Conservation (phyloP, 1,140 invertebrate genomes). For the Drosophila takahashii region DNA sequence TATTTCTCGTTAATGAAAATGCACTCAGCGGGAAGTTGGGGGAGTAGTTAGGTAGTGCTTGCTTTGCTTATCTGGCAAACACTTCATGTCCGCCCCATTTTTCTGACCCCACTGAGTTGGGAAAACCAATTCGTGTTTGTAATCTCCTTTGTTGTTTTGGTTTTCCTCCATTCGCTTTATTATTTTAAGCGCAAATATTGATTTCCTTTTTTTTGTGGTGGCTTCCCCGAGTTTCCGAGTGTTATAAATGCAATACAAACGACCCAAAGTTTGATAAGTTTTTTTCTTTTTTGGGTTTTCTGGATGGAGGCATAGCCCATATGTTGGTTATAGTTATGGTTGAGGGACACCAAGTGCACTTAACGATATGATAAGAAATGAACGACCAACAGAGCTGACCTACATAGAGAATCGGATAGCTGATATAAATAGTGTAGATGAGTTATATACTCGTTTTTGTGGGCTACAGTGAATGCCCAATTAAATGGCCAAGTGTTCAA, state of each 20-base stretch:
- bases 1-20: slow-evolving; percentile 41
- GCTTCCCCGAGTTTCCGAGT: slow-evolving; percentile 5
- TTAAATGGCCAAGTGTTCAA: slow-evolving; percentile 50
- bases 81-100: slow-evolving; percentile 34
- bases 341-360: slow-evolving; percentile 70
- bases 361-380: slow-evolving; percentile 70
- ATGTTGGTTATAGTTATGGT: slow-evolving; percentile 44
- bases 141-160: slow-evolving; percentile 37
- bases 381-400: slow-evolving; percentile 36
- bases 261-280: slow-evolving; percentile 56
- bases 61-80: slow-evolving; percentile 50
- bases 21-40: slow-evolving; percentile 18
- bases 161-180: slow-evolving; percentile 27
- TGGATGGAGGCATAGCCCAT: slow-evolving; percentile 16
- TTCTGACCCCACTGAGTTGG: not conserved
- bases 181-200: slow-evolving; percentile 76
- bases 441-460: slow-evolving; percentile 23
- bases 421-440: slow-evolving; percentile 15
- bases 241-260: slow-evolving; percentile 52
- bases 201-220: slow-evolving; percentile 45
- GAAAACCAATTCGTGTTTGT: slow-evolving; percentile 6
- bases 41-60: slow-evolving; percentile 11
- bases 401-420: slow-evolving; percentile 19
- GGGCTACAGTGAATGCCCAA: slow-evolving; percentile 29
- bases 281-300: not conserved